phyloP scores from a whole-genome alignment of 2,113 vertebrate genomes.

The Amphiprion ocellaris region DNA sequence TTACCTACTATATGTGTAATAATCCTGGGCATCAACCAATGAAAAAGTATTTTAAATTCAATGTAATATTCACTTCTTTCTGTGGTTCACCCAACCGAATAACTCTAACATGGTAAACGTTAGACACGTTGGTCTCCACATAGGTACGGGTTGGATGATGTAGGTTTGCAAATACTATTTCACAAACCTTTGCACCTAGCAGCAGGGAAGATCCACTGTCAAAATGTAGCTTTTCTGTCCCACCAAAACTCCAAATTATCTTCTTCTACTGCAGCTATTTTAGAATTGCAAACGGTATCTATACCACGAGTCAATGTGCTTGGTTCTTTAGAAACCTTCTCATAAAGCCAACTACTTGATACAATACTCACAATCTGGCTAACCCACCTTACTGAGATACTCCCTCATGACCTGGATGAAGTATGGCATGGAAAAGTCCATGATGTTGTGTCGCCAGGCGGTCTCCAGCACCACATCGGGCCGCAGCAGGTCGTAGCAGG shows the following conservation, averaged over 20 bases:
- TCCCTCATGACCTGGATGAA: conserved; percentile 99
- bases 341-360: background rate
- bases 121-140: background rate
- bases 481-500: conserved; percentile 97
- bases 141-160: background rate
- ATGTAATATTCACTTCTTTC: background rate
- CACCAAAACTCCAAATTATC: background rate
- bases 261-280: conserved; percentile 9
- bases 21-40: background rate
- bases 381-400: conserved; percentile 96
- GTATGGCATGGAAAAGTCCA: conserved; percentile 99
- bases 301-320: background rate
- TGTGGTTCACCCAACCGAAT: background rate
- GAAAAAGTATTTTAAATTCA: background rate
- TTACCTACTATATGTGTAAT: background rate
- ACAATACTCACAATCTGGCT: background rate
- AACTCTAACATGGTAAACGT: background rate
- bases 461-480: conserved; percentile 98
- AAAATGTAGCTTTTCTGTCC: background rate
- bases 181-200: conserved; percentile 1
- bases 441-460: conserved; percentile 99
- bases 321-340: background rate
- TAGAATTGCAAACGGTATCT: background rate
- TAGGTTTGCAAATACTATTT: conserved; percentile 49
- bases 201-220: background rate